Evolutionary conservation across 1,140 invertebrate species (phyloP).

Genomic region (Amyelois transitella): DNA sequence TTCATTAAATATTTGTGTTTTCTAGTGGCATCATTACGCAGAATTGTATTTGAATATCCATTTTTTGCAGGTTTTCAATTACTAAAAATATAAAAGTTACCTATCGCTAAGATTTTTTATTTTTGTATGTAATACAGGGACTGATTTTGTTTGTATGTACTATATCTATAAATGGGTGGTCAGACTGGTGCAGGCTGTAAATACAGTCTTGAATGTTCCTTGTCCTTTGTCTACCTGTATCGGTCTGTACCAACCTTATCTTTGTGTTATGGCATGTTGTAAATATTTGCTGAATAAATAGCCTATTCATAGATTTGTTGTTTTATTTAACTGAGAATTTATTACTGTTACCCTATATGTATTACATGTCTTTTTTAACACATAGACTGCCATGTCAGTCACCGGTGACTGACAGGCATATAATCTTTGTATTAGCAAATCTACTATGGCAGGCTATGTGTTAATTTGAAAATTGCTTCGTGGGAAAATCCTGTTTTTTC

Average conservation of each 20-base stretch:
- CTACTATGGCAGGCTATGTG: too few relatives aligned
- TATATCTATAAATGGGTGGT: constrained; percentile 18
- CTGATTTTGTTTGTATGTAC: constrained; percentile 28
- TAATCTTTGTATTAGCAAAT: too few relatives aligned
- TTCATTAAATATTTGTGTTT: too few relatives aligned
- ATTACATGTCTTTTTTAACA: neutral
- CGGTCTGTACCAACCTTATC: constrained; percentile 3
- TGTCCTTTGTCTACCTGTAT: constrained; percentile 3
- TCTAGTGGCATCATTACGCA: too few relatives aligned
- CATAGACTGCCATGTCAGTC: too few relatives aligned
- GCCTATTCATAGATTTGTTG: constrained; percentile 10
- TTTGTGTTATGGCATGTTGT: constrained; percentile 18
- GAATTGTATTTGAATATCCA: too few relatives aligned
- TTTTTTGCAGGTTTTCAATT: neutral
- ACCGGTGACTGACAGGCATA: too few relatives aligned
- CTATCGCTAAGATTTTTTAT: constrained; percentile 7
- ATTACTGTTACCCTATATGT: too few relatives aligned
- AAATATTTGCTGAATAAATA: constrained; percentile 29
- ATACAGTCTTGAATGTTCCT: constrained; percentile 12
- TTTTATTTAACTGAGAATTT: constrained; percentile 1
- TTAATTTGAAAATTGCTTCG: too few relatives aligned
- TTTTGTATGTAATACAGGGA: constrained; percentile 26
- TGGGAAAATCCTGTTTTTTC: too few relatives aligned
- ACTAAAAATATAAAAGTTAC: neutral
- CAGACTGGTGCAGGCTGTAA: neutral